Evolutionary conservation across 2,797 vertebrate genomes (phyloP).

Genomic region (Aeoliscus strigatus): DNA sequence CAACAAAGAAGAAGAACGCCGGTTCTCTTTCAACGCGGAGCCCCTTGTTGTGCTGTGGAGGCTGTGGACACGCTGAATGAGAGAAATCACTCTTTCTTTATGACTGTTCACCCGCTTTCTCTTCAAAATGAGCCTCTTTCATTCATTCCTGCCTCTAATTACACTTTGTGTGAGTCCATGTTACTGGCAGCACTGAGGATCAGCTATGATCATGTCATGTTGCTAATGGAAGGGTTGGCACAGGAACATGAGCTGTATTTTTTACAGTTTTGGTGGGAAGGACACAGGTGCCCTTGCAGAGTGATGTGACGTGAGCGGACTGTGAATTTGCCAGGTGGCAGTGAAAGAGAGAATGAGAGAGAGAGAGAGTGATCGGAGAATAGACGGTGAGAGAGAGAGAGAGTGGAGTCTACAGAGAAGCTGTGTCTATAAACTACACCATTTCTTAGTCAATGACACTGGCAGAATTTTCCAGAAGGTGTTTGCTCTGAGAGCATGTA

Average conservation of each 20-base stretch:
- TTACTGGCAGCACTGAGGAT: conserved; percentile 59
- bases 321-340: conserved; percentile 84
- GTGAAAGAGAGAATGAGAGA: conserved; percentile 63
- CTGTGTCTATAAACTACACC: conserved; percentile 58
- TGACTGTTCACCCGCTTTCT: conserved; percentile 57
- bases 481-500: conserved; percentile 30
- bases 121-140: conserved; percentile 61
- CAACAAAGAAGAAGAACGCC: conserved; percentile 67
- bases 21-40: conserved; percentile 54
- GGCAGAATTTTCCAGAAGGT: conserved; percentile 59
- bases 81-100: conserved; percentile 58
- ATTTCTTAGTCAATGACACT: conserved; percentile 46
- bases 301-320: conserved; percentile 81
- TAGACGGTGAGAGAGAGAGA: conserved; percentile 60
- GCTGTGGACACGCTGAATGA: conserved; percentile 57
- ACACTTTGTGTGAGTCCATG: conserved; percentile 52
- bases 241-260: conserved; percentile 64
- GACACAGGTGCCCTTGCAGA: conserved; percentile 85
- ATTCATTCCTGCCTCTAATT: conserved; percentile 65
- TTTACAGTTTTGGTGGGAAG: conserved; percentile 68
- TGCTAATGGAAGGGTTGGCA: conserved; percentile 77
- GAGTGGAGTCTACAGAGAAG: conserved; percentile 60
- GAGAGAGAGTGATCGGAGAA: conserved; percentile 56
- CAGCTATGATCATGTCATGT: conserved; percentile 72
- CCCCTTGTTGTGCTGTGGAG: conserved; percentile 57